phyloP scores from a whole-genome alignment of 1,140 invertebrate species.

The Caerostris darwini region DNA sequence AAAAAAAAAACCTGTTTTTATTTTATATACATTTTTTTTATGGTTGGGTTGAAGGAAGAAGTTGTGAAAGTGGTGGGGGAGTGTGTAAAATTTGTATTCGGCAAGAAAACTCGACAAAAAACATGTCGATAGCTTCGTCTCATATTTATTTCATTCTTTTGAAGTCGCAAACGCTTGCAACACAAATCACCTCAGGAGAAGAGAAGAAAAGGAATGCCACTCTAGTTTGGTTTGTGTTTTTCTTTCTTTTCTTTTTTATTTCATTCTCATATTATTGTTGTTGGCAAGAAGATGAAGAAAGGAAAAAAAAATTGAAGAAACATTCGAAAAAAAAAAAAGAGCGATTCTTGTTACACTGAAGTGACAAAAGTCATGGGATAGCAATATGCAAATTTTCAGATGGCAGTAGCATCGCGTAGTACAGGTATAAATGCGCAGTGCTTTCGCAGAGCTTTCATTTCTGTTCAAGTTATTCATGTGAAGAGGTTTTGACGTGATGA shows the following conservation, averaged over 20 bases:
- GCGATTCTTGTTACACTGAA: constrained; percentile 29
- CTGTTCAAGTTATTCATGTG: no score
- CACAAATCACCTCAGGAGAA: constrained; percentile 26
- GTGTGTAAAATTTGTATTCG: constrained; percentile 28
- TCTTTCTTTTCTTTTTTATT: neutral
- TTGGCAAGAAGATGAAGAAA: neutral
- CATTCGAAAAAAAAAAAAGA: no score
- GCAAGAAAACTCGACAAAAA: constrained; percentile 30
- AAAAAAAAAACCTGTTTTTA: neutral
- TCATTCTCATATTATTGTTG: constrained; percentile 10
- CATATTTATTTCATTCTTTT: constrained; percentile 43
- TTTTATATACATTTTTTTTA: neutral
- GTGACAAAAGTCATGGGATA: no score
- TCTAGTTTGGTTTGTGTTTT: neutral
- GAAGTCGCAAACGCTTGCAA: constrained; percentile 24
- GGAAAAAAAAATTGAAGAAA: neutral
- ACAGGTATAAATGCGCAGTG: no score
- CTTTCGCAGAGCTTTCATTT: no score
- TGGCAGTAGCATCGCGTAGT: no score
- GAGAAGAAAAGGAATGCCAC: neutral
- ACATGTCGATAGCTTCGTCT: constrained; percentile 35
- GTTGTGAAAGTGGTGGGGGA: neutral
- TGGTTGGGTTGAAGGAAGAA: neutral
- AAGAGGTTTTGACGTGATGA: no score
- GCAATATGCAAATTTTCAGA: no score